Conservation (phyloP, 2,797 vertebrate species). For the Gastrophryne carolinensis region DNA sequence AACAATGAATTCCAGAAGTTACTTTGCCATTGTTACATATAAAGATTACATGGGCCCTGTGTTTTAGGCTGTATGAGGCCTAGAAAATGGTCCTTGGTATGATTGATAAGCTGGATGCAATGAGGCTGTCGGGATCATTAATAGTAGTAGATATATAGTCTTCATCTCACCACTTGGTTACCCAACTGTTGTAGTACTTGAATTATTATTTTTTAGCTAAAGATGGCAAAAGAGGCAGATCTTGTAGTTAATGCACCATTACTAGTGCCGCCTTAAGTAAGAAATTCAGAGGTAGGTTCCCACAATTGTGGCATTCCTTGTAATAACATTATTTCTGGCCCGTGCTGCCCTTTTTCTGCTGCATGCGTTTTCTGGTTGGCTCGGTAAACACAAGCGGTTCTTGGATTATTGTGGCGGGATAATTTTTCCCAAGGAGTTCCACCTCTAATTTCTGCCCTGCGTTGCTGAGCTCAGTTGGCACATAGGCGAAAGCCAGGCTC, state of each 20-base stretch:
- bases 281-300: neutral
- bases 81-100: no score
- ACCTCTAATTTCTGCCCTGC: conserved; percentile 88
- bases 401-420: conserved; percentile 77
- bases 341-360: conserved; percentile 73
- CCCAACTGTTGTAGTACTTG: no score
- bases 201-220: no score
- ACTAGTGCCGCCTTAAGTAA: neutral
- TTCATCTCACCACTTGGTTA: no score
- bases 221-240: no score
- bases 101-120: no score
- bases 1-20: no score
- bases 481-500: conserved; percentile 90
- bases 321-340: conserved; percentile 57
- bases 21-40: no score
- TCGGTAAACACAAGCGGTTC: conserved; percentile 90
- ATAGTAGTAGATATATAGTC: no score
- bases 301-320: neutral
- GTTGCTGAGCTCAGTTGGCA: conserved; percentile 78
- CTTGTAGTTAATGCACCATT: neutral
- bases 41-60: no score
- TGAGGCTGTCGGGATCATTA: no score
- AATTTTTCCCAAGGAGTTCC: conserved; percentile 85
- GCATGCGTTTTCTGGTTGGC: conserved; percentile 78
- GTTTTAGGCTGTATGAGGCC: no score